phyloP scores from a whole-genome alignment of 2,113 vertebrate genomes.

The Ochotona princeps region DNA sequence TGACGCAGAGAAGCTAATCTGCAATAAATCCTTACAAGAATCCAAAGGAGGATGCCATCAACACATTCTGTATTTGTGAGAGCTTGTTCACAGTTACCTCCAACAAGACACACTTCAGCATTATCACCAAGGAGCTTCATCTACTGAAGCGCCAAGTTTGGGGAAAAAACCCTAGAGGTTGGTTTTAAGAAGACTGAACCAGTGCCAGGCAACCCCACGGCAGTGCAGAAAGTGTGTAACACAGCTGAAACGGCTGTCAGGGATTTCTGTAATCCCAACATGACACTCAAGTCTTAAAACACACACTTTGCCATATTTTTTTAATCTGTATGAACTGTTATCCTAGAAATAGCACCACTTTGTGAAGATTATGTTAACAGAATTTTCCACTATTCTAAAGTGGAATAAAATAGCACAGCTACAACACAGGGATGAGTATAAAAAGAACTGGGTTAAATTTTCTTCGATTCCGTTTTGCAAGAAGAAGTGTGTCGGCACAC shows the following conservation, averaged over 20 bases:
- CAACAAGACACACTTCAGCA: background rate
- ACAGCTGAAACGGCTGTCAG: background rate
- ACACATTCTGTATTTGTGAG: background rate
- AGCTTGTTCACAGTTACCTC: background rate
- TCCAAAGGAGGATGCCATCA: background rate
- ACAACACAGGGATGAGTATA: background rate
- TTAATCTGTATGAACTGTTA: background rate
- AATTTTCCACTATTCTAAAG: background rate
- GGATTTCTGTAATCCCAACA: background rate
- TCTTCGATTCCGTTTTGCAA: background rate
- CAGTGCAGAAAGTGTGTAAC: too few relatives aligned
- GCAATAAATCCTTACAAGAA: slow-evolving; percentile 7
- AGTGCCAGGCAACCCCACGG: background rate
- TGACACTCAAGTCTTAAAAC: background rate
- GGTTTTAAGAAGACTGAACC: background rate
- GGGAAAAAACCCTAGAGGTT: background rate
- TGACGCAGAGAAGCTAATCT: background rate
- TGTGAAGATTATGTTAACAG: background rate
- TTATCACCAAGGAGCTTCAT: background rate
- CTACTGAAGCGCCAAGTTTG: background rate
- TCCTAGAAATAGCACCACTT: background rate
- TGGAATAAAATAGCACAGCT: background rate
- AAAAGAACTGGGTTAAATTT: background rate
- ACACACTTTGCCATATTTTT: background rate
- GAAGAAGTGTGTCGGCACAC: background rate